Evolutionary conservation across 2,113 vertebrate species (phyloP).

Genomic region (Amblyopsis rosae): DNA sequence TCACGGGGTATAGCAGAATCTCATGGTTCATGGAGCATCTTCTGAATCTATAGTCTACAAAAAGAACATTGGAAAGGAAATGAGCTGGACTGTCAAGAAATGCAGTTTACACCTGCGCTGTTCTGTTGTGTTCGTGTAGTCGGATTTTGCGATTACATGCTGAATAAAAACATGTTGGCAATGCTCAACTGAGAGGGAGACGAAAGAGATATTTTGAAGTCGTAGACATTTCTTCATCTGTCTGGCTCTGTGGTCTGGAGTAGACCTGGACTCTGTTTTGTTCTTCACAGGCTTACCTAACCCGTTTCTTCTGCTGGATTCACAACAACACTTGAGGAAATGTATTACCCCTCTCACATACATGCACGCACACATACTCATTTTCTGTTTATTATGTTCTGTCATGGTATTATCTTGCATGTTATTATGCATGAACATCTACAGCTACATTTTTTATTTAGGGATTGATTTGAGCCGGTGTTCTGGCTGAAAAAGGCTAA

Average conservation of each 20-base stretch:
- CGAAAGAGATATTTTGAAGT: slow-evolving; percentile 18
- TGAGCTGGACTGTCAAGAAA: background rate
- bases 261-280: background rate
- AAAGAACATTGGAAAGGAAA: background rate
- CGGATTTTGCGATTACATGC: slow-evolving; percentile 22
- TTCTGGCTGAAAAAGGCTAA: too few relatives aligned
- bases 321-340: too few relatives aligned
- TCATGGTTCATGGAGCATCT: slow-evolving; percentile 28
- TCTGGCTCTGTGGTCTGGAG: slow-evolving; percentile 14
- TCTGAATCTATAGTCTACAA: slow-evolving; percentile 11
- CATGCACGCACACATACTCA: too few relatives aligned
- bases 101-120: background rate
- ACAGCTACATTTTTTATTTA: too few relatives aligned
- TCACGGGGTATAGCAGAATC: slow-evolving; percentile 24
- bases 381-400: too few relatives aligned
- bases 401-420: too few relatives aligned
- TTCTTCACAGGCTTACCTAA: too few relatives aligned
- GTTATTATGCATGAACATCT: too few relatives aligned
- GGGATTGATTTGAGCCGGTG: too few relatives aligned
- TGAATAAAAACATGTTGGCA: background rate
- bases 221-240: slow-evolving; percentile 1
- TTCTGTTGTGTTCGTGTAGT: slow-evolving; percentile 9
- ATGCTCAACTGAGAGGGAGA: background rate
- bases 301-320: too few relatives aligned
- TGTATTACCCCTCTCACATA: too few relatives aligned